phyloP scores from a whole-genome alignment of 92 coral and sea anemone genomes.

The Epizoanthus ramosus region DNA sequence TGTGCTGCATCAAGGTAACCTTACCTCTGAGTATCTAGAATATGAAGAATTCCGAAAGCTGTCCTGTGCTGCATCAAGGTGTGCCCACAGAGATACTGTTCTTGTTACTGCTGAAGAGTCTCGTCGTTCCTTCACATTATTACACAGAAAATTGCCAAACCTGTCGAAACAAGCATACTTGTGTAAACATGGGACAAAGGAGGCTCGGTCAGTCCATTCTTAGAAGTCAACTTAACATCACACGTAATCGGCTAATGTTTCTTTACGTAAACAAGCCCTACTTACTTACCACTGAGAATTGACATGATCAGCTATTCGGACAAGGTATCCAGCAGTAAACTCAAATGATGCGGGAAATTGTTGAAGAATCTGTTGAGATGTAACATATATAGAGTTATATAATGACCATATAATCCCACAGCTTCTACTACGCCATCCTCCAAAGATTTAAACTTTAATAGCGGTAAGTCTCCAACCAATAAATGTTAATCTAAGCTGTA shows the following conservation, averaged over 20 bases:
- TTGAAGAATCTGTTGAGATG: conserved; percentile 62
- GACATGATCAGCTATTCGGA: conserved; percentile 89
- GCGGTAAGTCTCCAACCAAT: too few species aligned
- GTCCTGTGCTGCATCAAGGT: conserved; percentile 79
- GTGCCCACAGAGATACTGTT: conserved; percentile 97
- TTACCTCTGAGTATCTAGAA: conserved; percentile 73
- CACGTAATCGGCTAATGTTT: background rate
- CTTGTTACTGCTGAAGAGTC: conserved; percentile 48
- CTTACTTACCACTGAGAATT: conserved; percentile 93
- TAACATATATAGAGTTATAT: background rate
- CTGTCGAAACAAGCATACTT: conserved; percentile 40
- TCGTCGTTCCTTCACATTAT: conserved; percentile 78
- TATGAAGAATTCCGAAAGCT: conserved; percentile 68
- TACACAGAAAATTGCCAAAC: conserved; percentile 97
- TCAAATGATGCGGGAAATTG: conserved; percentile 95
- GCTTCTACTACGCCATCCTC: too few species aligned
- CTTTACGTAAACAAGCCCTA: background rate
- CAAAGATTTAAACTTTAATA: too few species aligned
- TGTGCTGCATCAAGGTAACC: conserved; percentile 50
- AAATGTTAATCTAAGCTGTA: too few species aligned
- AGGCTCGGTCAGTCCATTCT: too few species aligned
- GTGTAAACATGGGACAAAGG: too few species aligned
- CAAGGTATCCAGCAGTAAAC: conserved; percentile 74
- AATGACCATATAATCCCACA: background rate
- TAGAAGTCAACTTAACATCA: too few species aligned